Base-by-base conservation (phyloP, 2,888 invertebrate genomes). In the Lasioglossum marginatum region DNA sequence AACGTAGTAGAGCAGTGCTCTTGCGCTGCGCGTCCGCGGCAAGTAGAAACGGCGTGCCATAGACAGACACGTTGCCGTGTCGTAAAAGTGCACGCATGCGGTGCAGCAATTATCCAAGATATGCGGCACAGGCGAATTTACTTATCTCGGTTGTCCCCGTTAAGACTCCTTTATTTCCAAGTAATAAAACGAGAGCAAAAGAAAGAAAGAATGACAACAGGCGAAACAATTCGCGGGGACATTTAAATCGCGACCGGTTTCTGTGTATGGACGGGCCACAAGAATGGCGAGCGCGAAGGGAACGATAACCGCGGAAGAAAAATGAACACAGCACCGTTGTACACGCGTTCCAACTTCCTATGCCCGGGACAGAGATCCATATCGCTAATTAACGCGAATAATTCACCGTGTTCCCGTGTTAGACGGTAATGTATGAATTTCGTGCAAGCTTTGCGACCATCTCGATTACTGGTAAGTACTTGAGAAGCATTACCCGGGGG, bases 381-480 rank as follows among this genome's bases (percentile, higher is more conserved):
- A 73, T 48, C 48, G 66, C 48, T 73, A 80, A 80, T 84, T 85
- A 72, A 31, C 71, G 10, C 78, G 66, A 57, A 72, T 78, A 83
- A 83, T 85, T 83, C 70, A 57, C 52, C 83, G 63, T 79, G 75
- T 75, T 48, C 73, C 72, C 14, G 40, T 43, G 73, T 73, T 60
- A 68, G 73, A 70, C 77, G 77, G 57, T 74, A 83, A 82, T 68
- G 82, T 68, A 82, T 83, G 82, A 81, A 83, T 83, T 85, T 85
- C 85, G 80, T 77, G 73, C 77, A 75, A 85, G 83, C 79, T 77
- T 76, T 70, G 76, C 72, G 73, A 77, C 77, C 77, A 78, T 85
- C 81, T 83, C 85, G 85, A 81, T 86, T 86, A 81, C 81, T 37
- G 75, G 71, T 78, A 81, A 86, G 81, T 85, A 78, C 77, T 85